Percentiles rank a stretch among this genome's conserved stretches.
Evolutionary conservation across 2,113 vertebrate genomes (phyloP).

Genomic region (Chaenocephalus aceratus): DNA sequence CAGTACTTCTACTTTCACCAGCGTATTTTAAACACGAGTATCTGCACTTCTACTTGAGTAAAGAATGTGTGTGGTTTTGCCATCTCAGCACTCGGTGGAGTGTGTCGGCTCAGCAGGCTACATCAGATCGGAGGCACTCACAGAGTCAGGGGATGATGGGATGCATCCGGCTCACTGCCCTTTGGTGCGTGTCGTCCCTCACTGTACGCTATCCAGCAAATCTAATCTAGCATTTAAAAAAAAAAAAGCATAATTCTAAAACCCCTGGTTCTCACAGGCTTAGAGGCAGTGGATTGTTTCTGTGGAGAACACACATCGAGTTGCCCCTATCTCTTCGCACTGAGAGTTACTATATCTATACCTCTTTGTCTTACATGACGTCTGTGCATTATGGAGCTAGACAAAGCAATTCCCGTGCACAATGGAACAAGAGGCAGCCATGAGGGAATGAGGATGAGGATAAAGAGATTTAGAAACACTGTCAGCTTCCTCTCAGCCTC

Average conservation of each 20-base stretch:
- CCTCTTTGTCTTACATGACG: neutral
- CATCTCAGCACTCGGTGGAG: constrained; percentile 7
- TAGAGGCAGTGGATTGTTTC: neutral
- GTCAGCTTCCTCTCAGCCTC: neutral
- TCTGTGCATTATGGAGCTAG: neutral
- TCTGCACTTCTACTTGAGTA: no score
- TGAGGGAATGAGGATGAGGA: neutral
- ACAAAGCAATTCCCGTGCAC: neutral
- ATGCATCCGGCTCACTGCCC: constrained; percentile 39
- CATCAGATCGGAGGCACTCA: constrained; percentile 54
- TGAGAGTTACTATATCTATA: no score
- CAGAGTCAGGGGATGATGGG: constrained; percentile 49
- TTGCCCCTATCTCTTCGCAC: neutral
- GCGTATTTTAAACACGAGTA: no score
- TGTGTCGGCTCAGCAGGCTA: constrained; percentile 34
- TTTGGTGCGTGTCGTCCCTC: constrained; percentile 39
- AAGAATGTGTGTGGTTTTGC: no score
- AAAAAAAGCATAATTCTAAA: neutral
- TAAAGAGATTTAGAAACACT: neutral
- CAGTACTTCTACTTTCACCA: no score
- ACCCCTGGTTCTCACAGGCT: neutral
- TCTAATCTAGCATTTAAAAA: constrained; percentile 1
- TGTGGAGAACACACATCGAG: neutral
- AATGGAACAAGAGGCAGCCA: neutral
- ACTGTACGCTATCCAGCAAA: neutral